These are phyloP conservation scores for Megaceryle maxima DNA, from an alignment of 2,113 vertebrate genomes.

Conservation along the genomic window DNA sequence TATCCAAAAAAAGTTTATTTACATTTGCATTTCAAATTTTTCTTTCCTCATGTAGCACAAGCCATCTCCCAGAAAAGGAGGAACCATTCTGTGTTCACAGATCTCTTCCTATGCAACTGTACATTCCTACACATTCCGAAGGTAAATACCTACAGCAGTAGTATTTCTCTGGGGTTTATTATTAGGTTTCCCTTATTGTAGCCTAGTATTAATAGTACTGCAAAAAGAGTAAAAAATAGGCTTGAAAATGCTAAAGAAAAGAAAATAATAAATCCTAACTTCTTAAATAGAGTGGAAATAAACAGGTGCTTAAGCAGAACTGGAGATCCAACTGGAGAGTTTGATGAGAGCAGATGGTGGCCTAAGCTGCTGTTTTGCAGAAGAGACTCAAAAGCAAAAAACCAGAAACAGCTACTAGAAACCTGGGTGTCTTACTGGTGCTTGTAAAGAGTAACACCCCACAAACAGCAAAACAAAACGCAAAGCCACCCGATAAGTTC, in stretches of 20 bases:
- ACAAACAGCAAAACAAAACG: background rate
- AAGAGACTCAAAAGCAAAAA: background rate
- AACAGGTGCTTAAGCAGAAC: background rate
- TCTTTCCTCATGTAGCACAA: background rate
- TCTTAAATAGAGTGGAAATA: background rate
- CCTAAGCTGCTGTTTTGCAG: background rate
- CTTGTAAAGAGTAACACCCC: background rate
- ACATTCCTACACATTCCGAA: background rate
- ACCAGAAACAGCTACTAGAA: background rate
- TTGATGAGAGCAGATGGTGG: background rate
- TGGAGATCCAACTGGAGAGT: background rate
- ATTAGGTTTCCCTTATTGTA: background rate
- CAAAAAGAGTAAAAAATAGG: background rate
- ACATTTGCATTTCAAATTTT: background rate
- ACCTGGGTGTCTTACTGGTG: rapidly evolving
- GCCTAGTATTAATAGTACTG: background rate
- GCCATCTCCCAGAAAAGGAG: background rate
- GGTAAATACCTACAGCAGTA: background rate
- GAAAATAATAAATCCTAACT: background rate
- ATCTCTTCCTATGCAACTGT: background rate
- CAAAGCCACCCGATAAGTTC: background rate
- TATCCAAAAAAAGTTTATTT: background rate
- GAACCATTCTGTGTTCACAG: background rate
- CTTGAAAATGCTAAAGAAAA: background rate
- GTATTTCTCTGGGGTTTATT: background rate